Base-by-base conservation (phyloP, 2,113 vertebrate genomes). In the Stegastes partitus region DNA sequence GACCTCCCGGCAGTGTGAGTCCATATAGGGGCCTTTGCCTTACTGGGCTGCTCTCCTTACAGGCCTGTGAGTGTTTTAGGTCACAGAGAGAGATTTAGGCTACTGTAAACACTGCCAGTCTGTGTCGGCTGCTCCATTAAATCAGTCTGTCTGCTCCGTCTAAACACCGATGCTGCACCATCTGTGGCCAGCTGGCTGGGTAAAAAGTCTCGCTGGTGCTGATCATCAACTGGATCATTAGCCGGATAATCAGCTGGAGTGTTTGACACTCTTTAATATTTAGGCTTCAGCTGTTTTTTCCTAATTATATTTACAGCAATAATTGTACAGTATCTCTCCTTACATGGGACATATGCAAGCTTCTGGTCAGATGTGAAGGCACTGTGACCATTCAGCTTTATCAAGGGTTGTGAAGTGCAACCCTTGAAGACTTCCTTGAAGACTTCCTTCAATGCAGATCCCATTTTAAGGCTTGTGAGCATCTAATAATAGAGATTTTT, bases 21-120 rank as follows among this genome's bases (percentile, higher is more conserved):
- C 85, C 85, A 68, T 89, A 77, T 68, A 84, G 53, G 71, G 85
- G 4, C 16, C 61, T 89, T 74, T 78, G 57, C 74, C 62, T 54
- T 74, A 63, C 31, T 23, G n/a, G 56, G n/a, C 63, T 49, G 22
- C 63, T 68, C 5, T 2, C 4, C 2, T 56, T 26, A 23, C 49
- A 74, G 4, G 0, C 0, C 1, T 47, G 47, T 26, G 5, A 21
- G 45, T 28, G 3, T 23, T 42, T 10, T 74, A 58, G 84, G 77
- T 86, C 80, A 82, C 31, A 34, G 31, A 34, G 49, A 51, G 67
- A 67, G 53, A 71, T 77, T 65, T 31, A 71, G 73, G 68, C 50
- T 80, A 50, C 77, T 79, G 65, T 86, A 90, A 89, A 92, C 80
- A 88, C 65, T 83, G 72, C 22, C 68, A 49, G 77, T 87, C 76